Base-by-base conservation (phyloP, 2,888 invertebrate genomes). In the Podotricha telesiphe region DNA sequence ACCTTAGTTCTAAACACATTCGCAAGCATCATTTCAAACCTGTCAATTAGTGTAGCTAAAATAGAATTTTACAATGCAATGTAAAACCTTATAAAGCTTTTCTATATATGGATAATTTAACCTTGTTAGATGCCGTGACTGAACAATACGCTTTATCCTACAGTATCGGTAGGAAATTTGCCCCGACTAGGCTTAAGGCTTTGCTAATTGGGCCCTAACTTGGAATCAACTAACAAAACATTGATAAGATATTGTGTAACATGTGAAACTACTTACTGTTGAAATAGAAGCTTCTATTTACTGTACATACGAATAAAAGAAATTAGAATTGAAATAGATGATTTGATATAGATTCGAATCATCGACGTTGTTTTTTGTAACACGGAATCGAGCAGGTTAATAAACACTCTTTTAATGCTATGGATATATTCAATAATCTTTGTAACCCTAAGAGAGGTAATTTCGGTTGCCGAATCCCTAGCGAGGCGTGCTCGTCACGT, bases 91-190 rank as follows among this genome's bases (percentile, higher is more conserved):
- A 82, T 83, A 88, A 63, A 86, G 86, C 70, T 63, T 73, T 75
- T 74, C 89, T 88, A 81, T 90, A 87, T 83, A 81, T 82, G 85
- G 88, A 81, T 85, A 89, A 88, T 88, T 88, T 88, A 89, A 89
- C 86, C 89, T 89, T 89, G 91, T 91, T 89, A 88, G 88, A 78
- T 74, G 77, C 77, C 82, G 80, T 82, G 86, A 87, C 84, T 84
- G 85, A 85, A 91, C 91, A 92, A 93, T 91, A 82, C 84, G 76
- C 80, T 79, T 79, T 79, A 80, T 77, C 53, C 28, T 34, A 53
- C 74, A 74, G 76, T 75, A 77, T 70, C 58, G 20, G 79, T 74
- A 80, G 76, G 73, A 77, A 86, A 86, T 86, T 85, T 86, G 83
- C 83, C 80, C 76, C 80, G 71, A 74, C 74, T 76, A 76, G 78